Conservation (phyloP, 2,888 invertebrate genomes). For the Steinernema hermaphroditum region DNA sequence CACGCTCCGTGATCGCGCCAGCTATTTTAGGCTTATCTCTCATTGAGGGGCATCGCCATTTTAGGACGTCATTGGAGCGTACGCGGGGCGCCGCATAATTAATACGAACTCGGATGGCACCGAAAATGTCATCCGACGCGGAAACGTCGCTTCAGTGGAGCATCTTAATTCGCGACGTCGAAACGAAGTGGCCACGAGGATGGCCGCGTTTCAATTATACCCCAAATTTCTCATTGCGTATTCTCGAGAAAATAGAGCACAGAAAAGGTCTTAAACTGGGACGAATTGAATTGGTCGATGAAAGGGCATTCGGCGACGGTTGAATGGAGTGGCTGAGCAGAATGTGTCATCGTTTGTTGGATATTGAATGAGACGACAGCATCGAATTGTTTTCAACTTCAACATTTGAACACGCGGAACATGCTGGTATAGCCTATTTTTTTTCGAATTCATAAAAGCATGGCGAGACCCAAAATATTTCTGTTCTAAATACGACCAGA, state of each 20-base stretch:
- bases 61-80: conserved; percentile 13
- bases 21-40: conserved; percentile 17
- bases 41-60: not conserved
- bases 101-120: conserved; percentile 8
- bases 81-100: not conserved
- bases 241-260: not conserved
- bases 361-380: no score
- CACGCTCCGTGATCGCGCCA: not conserved
- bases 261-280: not conserved
- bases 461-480: no score
- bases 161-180: not conserved
- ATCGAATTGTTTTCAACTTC: no score
- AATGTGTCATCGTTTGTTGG: no score
- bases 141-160: not conserved
- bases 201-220: not conserved
- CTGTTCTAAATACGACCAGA: no score
- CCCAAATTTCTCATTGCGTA: not conserved
- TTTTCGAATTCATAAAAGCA: no score
- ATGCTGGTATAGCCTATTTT: no score
- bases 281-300: not conserved
- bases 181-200: not conserved
- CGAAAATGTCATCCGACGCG: not conserved
- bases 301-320: not conserved
- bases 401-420: no score
- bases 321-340: not conserved